phyloP scores from a whole-genome alignment of 2,797 vertebrate genomes.

The Spinibarbus caldwelli region DNA sequence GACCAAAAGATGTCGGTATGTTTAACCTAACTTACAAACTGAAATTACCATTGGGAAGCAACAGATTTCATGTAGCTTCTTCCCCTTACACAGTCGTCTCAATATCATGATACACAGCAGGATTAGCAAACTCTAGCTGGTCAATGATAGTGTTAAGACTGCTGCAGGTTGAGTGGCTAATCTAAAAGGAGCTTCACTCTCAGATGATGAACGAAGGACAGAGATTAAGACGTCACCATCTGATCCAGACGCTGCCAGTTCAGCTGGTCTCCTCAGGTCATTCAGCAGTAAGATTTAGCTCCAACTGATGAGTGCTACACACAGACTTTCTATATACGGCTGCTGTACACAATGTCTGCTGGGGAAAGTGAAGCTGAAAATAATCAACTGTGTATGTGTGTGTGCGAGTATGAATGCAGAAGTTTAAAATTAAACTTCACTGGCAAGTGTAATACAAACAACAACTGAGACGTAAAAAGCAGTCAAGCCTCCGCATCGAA shows the following conservation, averaged over 20 bases:
- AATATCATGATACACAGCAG: not conserved
- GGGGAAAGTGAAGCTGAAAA: slow-evolving; percentile 16
- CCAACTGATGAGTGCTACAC: slow-evolving; percentile 39
- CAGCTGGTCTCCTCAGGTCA: slow-evolving; percentile 32
- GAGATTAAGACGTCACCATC: slow-evolving; percentile 42
- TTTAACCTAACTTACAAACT: not conserved
- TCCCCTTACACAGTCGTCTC: not conserved
- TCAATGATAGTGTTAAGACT: slow-evolving; percentile 2
- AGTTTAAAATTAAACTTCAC: not conserved
- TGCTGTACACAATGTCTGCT: slow-evolving; percentile 10
- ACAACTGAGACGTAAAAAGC: not conserved
- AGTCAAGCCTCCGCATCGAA: not conserved
- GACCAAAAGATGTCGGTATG: not conserved
- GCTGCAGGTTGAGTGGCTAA: slow-evolving; percentile 23
- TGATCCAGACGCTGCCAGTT: slow-evolving; percentile 44
- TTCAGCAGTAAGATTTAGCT: slow-evolving; percentile 45
- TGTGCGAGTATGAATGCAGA: not conserved
- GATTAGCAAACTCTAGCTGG: not conserved
- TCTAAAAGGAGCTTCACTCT: slow-evolving; percentile 21
- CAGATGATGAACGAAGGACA: slow-evolving; percentile 30
- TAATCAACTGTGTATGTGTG: not conserved
- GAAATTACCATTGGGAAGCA: not conserved
- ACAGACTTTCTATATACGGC: slow-evolving; percentile 41
- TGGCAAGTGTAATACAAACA: not conserved
- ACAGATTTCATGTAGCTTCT: not conserved